Evolutionary conservation across 2,113 vertebrate genomes (phyloP).

Genomic region (Peromyscus californicus): DNA sequence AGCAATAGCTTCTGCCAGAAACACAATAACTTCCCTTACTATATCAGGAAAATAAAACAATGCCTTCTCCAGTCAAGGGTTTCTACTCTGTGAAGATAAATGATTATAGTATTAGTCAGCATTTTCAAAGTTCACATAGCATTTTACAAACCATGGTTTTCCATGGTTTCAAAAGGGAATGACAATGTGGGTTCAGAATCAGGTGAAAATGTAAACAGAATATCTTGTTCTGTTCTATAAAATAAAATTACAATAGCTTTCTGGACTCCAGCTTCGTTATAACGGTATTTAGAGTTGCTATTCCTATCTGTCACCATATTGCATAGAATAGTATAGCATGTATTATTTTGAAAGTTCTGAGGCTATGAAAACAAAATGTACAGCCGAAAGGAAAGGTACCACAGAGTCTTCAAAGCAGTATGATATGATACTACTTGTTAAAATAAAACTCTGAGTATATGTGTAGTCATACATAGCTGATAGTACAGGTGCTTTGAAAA

Average conservation of each 20-base stretch:
- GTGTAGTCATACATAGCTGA: background rate
- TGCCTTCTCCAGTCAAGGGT: conserved; percentile 61
- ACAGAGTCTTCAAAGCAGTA: background rate
- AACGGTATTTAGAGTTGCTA: background rate
- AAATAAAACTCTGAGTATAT: background rate
- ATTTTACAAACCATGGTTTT: conserved; percentile 65
- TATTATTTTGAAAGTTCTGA: conserved; percentile 43
- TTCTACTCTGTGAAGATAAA: conserved; percentile 73
- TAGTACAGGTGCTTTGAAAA: background rate
- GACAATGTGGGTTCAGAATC: conserved; percentile 42
- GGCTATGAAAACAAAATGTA: background rate
- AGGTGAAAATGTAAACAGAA: conserved; percentile 55
- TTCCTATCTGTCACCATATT: background rate
- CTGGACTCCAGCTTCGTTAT: background rate
- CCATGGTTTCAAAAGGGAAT: conserved; percentile 52
- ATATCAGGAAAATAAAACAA: conserved; percentile 74
- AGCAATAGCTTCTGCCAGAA: conserved; percentile 70
- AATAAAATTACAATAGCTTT: conserved; percentile 28
- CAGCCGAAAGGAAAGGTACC: background rate
- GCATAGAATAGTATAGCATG: background rate
- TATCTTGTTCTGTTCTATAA: conserved; percentile 47
- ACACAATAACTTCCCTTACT: conserved; percentile 61
- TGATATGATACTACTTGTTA: background rate
- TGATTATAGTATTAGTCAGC: conserved; percentile 75
- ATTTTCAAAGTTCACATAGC: conserved; percentile 68